These are phyloP conservation scores for Orthonyx spaldingii DNA, from an alignment of 2,113 vertebrate species.

Conservation along the genomic window DNA sequence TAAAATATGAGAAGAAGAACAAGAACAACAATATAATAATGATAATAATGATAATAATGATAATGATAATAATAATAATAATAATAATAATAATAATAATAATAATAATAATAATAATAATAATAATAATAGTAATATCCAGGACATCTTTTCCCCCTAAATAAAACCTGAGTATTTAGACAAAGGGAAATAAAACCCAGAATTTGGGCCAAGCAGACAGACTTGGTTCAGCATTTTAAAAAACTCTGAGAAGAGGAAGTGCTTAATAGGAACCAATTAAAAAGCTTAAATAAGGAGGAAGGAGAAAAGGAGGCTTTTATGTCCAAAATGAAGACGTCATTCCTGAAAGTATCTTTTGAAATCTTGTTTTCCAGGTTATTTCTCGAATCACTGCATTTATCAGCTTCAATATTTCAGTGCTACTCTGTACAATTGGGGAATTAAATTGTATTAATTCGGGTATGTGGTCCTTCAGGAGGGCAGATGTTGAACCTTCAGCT, in stretches of 20 bases:
- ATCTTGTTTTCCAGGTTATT: neutral
- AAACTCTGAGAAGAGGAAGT: neutral
- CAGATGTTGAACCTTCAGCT: neutral
- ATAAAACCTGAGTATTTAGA: neutral
- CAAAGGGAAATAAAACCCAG: neutral
- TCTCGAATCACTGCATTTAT: neutral
- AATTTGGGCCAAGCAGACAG: neutral
- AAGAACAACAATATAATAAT: no score
- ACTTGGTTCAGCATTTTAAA: neutral
- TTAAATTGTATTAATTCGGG: neutral
- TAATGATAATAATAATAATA: no score
- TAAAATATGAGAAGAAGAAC: no score
- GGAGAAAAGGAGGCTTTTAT: neutral
- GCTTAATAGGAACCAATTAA: neutral
- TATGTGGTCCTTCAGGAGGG: neutral
- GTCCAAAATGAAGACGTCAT: neutral
- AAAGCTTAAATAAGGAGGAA: neutral
- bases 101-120: no score
- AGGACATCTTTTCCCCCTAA: neutral
- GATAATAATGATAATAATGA: no score
- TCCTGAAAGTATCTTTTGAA: neutral
- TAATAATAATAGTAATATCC: neutral
- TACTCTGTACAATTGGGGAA: neutral
- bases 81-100: rapidly evolving
- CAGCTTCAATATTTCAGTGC: neutral